Percentiles rank a stretch among this genome's conserved stretches.
Evolutionary conservation across 2,113 vertebrate species (phyloP).

Genomic region (Cyrtonyx montezumae): DNA sequence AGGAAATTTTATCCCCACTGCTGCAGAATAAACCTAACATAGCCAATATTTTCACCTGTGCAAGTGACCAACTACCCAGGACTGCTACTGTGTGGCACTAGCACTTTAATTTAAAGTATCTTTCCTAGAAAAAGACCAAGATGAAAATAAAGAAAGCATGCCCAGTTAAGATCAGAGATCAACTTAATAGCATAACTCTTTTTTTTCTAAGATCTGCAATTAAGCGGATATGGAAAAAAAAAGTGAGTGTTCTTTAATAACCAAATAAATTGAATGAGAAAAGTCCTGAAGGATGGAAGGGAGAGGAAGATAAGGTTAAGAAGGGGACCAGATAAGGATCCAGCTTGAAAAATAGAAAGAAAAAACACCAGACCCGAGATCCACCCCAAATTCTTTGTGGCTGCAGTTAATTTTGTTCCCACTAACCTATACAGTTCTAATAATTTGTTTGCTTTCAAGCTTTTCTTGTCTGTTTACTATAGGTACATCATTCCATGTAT

Average conservation of each 20-base stretch:
- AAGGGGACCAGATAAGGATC: not conserved
- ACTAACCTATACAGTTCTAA: not conserved
- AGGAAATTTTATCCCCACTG: not conserved
- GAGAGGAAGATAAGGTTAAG: not conserved
- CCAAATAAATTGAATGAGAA: not conserved
- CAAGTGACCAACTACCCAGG: constrained; percentile 14
- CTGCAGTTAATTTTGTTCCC: not conserved
- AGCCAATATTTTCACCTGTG: not conserved
- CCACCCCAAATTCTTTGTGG: not conserved
- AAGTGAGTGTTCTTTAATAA: not conserved
- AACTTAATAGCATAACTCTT: not conserved
- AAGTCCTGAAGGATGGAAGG: not conserved
- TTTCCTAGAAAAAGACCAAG: not conserved
- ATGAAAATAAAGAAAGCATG: not conserved
- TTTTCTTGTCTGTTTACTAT: not conserved
- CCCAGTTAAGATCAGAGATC: constrained; percentile 43
- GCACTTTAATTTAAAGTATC: not conserved
- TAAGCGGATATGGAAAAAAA: not conserved
- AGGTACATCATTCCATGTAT: not conserved
- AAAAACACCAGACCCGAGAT: not conserved
- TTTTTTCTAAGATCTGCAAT: not conserved
- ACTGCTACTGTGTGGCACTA: not conserved
- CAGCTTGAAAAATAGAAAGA: not conserved
- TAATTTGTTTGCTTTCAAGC: not conserved
- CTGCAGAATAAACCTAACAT: not conserved